phyloP scores from a whole-genome alignment of 1,140 invertebrate species.

The Lordiphosa mommai region DNA sequence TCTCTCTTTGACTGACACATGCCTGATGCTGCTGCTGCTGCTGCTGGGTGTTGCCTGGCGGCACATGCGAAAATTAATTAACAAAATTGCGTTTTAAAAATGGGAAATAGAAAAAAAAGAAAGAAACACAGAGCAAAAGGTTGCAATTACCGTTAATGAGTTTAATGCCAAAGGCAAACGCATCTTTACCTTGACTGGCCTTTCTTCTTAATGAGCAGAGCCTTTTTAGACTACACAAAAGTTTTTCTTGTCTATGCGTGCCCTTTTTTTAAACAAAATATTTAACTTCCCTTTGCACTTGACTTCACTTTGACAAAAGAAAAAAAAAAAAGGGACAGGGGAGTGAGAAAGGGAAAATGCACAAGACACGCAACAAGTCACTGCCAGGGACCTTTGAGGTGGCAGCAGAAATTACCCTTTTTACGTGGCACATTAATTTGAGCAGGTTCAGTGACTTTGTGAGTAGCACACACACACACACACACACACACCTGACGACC shows the following conservation, averaged over 20 bases:
- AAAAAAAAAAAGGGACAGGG: slow-evolving; percentile 4
- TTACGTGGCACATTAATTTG: slow-evolving; percentile 72
- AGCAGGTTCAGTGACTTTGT: slow-evolving; percentile 51
- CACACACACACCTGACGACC: slow-evolving; percentile 26
- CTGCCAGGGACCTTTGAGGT: slow-evolving; percentile 38
- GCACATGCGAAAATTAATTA: slow-evolving; percentile 75
- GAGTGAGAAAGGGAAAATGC: neutral
- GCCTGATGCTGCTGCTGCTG: slow-evolving; percentile 5
- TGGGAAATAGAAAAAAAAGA: slow-evolving; percentile 10
- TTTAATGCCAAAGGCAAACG: slow-evolving; percentile 72
- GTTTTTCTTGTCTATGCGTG: slow-evolving; percentile 39
- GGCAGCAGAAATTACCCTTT: slow-evolving; percentile 66
- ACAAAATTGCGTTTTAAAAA: slow-evolving; percentile 66
- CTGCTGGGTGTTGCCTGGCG: neutral
- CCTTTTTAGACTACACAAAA: slow-evolving; percentile 43
- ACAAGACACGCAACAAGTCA: slow-evolving; percentile 56
- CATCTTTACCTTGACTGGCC: slow-evolving; percentile 17
- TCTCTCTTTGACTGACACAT: neutral
- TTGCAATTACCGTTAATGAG: slow-evolving; percentile 77
- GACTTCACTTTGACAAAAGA: slow-evolving; percentile 59
- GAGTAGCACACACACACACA: slow-evolving; percentile 13
- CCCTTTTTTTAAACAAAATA: slow-evolving; percentile 22
- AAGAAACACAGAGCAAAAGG: slow-evolving; percentile 27
- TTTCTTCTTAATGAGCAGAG: slow-evolving; percentile 49
- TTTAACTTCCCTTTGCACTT: slow-evolving; percentile 63